Base-by-base conservation (phyloP, 2,113 vertebrate species). In the Setophaga kirtlandii region DNA sequence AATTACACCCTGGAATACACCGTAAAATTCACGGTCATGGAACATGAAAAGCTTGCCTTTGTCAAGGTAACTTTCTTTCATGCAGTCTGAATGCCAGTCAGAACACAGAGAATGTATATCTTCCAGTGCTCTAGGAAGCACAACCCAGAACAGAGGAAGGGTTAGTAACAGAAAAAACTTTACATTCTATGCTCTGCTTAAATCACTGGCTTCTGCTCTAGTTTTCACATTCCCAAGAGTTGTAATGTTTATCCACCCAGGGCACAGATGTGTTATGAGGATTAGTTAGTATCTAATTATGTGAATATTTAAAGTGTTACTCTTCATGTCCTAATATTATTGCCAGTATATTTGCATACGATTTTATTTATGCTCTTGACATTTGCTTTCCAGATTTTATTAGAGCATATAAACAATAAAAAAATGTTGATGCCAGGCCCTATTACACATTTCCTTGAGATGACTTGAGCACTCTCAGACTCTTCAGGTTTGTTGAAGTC, bases 341-440 rank as follows among this genome's bases (percentile, higher is more conserved):
- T 11, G 27, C 30, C 46, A 80, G 23, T 35, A 76, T 4, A 69
- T 80, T 93, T 79, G 69, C 42, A 67, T 80, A 77, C 33, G 20
- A 39, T 77, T 87, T 93, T 85, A 85, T 91, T 96, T 80, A 83
- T 68, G 39, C 14, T 74, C 84, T 63, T 96, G 82, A 88, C 33
- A 74, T 95, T 95, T 90, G 19, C 20, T 62, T 78, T 81, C n/a
- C 23, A 67, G 55, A 89, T 90, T 94, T 94, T 83, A 75, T 90
- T 81, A 81, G 11, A 35, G 10, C 17, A 74, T 81, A 77, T 37
- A 78, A 90, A 83, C 50, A 87, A 58, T 70, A 55, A 94, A 68
- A 94, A 60, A 11, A 2, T 23, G 8, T 77, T 73, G 44, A 74
- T 91, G 39, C 27, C 70, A 53, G 75, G n/a, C 46, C 64, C 25